A percentile compares a stretch with the other conserved stretches of the same genome.
Evolutionary conservation across 2,797 vertebrate species (phyloP).

Genomic region (Neosalanx taihuensis): DNA sequence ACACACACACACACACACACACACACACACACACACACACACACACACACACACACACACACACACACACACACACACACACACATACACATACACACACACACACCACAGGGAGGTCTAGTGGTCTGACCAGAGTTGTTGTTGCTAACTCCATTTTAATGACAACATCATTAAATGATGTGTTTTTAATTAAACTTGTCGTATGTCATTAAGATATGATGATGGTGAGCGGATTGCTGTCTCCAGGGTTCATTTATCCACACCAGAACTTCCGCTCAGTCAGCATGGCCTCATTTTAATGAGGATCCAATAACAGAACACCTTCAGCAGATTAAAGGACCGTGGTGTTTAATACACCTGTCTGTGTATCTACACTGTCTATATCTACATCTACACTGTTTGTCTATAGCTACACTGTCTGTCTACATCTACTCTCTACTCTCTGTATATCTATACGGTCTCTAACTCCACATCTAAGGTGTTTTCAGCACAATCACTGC

Average conservation of each 20-base stretch:
- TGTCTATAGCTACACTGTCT: too few relatives aligned
- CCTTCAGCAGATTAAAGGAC: not conserved
- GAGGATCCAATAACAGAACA: not conserved
- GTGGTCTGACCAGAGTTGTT: not conserved
- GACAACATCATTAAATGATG: constrained; percentile 9
- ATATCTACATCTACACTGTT: too few relatives aligned
- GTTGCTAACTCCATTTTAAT: constrained; percentile 11
- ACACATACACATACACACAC: not conserved
- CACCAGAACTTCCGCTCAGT: not conserved
- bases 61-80: constrained; percentile 1
- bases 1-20: not conserved
- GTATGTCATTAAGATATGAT: constrained; percentile 15
- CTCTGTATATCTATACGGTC: too few relatives aligned
- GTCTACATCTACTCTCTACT: too few relatives aligned
- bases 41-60: not conserved
- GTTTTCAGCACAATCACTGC: not conserved
- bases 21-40: not conserved
- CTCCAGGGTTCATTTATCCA: constrained; percentile 4
- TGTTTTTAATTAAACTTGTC: constrained; percentile 11
- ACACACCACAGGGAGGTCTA: not conserved
- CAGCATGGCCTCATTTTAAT: not conserved
- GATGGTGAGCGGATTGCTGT: not conserved
- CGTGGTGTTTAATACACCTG: too few relatives aligned
- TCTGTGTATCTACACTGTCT: too few relatives aligned
- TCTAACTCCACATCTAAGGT: too few relatives aligned